Conservation (phyloP, 2,797 vertebrate genomes). For the Anabacerthia variegaticeps region DNA sequence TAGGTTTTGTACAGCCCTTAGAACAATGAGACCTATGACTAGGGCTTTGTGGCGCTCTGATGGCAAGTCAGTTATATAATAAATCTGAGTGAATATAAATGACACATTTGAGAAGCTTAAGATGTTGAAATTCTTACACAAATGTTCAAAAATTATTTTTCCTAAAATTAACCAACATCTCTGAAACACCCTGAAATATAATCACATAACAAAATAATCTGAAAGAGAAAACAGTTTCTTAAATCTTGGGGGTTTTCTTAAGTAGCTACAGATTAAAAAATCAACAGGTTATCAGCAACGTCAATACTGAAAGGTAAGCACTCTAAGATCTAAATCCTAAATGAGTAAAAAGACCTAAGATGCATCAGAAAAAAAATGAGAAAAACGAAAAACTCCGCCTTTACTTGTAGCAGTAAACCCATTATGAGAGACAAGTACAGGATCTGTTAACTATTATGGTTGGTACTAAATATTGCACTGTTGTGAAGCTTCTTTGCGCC, state of each 20-base stretch:
- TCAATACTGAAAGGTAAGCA: background rate
- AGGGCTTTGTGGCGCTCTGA: background rate
- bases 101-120: background rate
- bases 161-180: background rate
- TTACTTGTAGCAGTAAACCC: slow-evolving; percentile 76
- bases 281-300: background rate
- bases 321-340: background rate
- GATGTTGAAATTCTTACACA: background rate
- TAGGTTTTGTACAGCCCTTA: background rate
- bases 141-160: background rate
- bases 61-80: background rate
- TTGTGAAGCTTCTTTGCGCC: slow-evolving; percentile 77
- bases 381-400: slow-evolving; percentile 62
- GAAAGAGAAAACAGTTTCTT: background rate
- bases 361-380: background rate
- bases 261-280: background rate
- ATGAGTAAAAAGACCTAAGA: background rate
- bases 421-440: slow-evolving; percentile 72
- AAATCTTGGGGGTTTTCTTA: background rate
- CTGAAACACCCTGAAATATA: background rate
- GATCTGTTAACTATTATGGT: slow-evolving; percentile 81
- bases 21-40: background rate
- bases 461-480: slow-evolving; percentile 75
- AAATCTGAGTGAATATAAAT: background rate
- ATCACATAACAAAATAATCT: background rate